Evolutionary conservation across 2,113 vertebrate species (phyloP), one percentile per base, ranked within the genome.

Genomic region (Canis aureus): DNA sequence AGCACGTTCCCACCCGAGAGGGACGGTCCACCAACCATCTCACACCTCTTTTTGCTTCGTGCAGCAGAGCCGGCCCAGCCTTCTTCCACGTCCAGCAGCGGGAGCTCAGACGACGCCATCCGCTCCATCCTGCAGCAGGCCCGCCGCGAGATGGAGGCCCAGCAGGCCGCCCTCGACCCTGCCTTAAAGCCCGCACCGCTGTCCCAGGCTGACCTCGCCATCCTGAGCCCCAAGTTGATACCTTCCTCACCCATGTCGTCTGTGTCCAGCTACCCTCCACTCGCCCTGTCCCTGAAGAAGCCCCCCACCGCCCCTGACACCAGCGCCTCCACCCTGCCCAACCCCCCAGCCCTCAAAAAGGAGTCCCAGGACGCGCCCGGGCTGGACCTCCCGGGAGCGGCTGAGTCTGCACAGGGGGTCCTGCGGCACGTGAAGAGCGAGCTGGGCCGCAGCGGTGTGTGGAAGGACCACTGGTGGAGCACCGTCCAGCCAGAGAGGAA

Each of bases 381-480:
- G 78, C 96, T 99, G 17, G 99, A 99, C 94, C 98, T 99, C 55
- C 99, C 98, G 64, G 98, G 99, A 90, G 98, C 98, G 0, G 83
- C 95, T 13, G 99, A 99, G 4, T 97, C 97, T 27, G 82, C 98
- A 13, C 99, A 98, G 94, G 99, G 99, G 92, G 99, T 99, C 97
- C 98, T 98, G 97, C 98, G 98, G 93, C 99, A 99, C 67, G 98
- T 99, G 90, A 98, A 99, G 98, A 99, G 99, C 5, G 99, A 99
- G 95, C 97, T 99, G 82, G 98, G 99, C 98, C 98, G 99, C 83
- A 96, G 99, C 74, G 98, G 99, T n/a, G 98, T 99, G 80, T 99
- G 99, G 99, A 99, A 99, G 95, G 99, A 99, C 98, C 99, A 99
- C 96, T 99, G 99, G 99, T 99, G 99, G 99, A 99, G 98, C 98